phyloP scores from a whole-genome alignment of 2,797 vertebrate species.

The Sparus aurata region DNA sequence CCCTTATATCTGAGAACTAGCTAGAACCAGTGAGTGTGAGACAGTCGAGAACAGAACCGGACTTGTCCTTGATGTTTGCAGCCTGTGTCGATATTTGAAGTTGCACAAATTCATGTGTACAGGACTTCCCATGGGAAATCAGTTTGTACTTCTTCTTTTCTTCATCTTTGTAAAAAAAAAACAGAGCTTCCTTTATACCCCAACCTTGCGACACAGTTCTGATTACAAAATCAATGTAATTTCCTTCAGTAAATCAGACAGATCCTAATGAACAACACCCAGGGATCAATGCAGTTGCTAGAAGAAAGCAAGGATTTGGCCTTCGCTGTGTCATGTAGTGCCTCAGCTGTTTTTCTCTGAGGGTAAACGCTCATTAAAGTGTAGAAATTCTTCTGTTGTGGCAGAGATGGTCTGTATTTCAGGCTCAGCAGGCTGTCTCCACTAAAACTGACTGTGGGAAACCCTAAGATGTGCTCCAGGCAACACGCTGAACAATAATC shows the following conservation, averaged over 20 bases:
- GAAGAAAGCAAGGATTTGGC: neutral
- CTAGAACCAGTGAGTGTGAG: too few species aligned
- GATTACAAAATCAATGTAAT: neutral
- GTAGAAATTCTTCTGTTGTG: neutral
- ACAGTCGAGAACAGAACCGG: too few species aligned
- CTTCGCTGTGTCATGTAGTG: too few species aligned
- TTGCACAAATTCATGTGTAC: too few species aligned
- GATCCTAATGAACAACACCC: neutral
- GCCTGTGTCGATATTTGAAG: too few species aligned
- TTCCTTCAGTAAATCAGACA: neutral
- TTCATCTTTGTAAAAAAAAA: neutral
- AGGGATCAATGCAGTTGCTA: neutral
- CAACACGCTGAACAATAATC: constrained; percentile 29
- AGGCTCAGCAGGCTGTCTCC: fast-evolving
- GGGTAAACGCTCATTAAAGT: neutral
- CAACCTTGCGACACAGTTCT: neutral
- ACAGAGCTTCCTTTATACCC: neutral
- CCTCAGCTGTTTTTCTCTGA: neutral
- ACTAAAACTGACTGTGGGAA: neutral
- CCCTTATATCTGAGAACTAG: too few species aligned
- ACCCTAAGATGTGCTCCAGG: constrained; percentile 1
- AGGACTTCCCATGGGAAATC: too few species aligned
- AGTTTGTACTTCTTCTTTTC: neutral
- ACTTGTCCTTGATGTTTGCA: too few species aligned
- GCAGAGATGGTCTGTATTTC: neutral